Conservation (phyloP, 2,888 invertebrate genomes). For the Limnephilus marmoratus region DNA sequence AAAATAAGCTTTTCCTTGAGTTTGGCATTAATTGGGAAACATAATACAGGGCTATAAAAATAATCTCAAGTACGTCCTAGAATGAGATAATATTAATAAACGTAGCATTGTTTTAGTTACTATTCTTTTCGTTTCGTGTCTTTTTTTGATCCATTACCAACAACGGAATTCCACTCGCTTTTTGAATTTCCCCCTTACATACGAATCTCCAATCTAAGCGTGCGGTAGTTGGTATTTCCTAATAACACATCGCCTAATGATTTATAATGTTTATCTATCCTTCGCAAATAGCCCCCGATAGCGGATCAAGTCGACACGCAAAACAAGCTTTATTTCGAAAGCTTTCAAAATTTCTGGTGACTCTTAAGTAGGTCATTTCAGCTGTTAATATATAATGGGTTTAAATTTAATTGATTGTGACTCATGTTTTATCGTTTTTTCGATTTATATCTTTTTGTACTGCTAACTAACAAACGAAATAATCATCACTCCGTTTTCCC, state of each 20-base stretch:
- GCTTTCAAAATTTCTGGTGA: not conserved
- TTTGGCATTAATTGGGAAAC: too few species aligned
- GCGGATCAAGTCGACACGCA: not conserved
- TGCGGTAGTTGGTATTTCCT: not conserved
- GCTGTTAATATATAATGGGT: not conserved
- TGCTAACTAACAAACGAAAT: not conserved
- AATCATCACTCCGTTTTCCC: not conserved
- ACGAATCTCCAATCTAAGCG: not conserved
- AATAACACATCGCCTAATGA: not conserved
- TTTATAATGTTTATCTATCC: slow-evolving; percentile 2
- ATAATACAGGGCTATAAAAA: too few species aligned
- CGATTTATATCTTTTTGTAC: not conserved
- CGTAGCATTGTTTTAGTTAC: too few species aligned
- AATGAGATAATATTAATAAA: too few species aligned
- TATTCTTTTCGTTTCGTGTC: not conserved
- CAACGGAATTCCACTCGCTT: not conserved
- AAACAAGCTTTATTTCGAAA: slow-evolving; percentile 1
- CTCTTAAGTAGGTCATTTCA: not conserved
- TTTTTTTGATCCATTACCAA: not conserved
- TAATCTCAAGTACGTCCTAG: too few species aligned
- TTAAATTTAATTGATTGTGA: not conserved
- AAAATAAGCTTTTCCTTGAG: too few species aligned
- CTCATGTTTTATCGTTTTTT: not conserved
- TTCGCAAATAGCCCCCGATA: slow-evolving; percentile 13
- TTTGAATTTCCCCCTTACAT: not conserved